These are phyloP conservation scores for Trogon melanurus DNA, from an alignment of 2,113 vertebrate species.

Conservation along the genomic window DNA sequence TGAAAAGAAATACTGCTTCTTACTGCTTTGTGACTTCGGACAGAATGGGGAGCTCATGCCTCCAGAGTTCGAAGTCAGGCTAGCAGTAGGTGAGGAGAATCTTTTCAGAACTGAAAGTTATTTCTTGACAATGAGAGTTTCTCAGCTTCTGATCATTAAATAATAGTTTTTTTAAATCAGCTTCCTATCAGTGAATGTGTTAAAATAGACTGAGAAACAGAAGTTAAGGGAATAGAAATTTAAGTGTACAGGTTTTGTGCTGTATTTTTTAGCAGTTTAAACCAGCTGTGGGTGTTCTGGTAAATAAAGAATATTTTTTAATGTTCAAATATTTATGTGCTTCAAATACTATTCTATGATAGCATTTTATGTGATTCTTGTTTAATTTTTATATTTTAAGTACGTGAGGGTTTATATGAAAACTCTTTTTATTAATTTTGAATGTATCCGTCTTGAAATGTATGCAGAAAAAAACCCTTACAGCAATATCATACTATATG, in stretches of 20 bases:
- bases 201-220: not conserved
- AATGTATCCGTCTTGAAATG: not conserved
- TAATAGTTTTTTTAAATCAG: not conserved
- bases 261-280: not conserved
- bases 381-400: not conserved
- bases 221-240: not conserved
- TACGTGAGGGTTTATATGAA: not conserved
- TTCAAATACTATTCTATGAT: not conserved
- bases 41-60: not conserved
- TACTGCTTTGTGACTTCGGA: not conserved
- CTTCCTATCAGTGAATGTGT: not conserved
- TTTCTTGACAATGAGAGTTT: not conserved
- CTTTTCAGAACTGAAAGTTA: not conserved
- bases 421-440: not conserved
- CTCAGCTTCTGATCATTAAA: not conserved
- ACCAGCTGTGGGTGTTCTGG: not conserved
- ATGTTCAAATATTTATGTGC: not conserved
- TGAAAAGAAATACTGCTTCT: not conserved
- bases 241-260: not conserved
- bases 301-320: not conserved
- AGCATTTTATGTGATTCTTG: not conserved
- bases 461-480: accelerated
- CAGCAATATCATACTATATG: not conserved
- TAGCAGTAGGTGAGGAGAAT: not conserved
- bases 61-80: not conserved